Base-by-base conservation (phyloP, 2,888 invertebrate species). In the Watsonalla binaria region DNA sequence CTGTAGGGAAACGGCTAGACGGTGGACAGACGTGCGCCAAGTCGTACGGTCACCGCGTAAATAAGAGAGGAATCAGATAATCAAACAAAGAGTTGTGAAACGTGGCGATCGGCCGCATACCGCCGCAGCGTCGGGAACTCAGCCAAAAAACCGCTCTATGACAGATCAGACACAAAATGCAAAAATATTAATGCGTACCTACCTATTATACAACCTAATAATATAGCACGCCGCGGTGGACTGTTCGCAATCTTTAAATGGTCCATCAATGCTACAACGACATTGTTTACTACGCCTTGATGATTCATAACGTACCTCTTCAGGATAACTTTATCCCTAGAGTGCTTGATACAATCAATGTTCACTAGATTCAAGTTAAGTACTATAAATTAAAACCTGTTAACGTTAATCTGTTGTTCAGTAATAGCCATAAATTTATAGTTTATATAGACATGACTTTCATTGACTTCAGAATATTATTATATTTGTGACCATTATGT, bases 71-170 rank as follows among this genome's bases (percentile, higher is more conserved):
- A 80, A 74, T 80, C 79, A 75, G 74, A 78, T 80, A 78, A 80
- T 80, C 78, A 82, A 81, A 84, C 84, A 82, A 86, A 84, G 84
- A 83, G 84, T 85, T 84, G 84, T 82, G 85, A 82, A 85, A 85
- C 80, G 80, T 78, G 73, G 78, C 76, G 68, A 70, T 70, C 70
- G 77, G 72, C 77, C 83, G 84, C 85, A 86, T 81, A 82, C 83
- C 83, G 65, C 72, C 35, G 46, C 24, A 6, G 63, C 63, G 59
- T 62, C 78, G 86, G 87, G 88, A 87, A 84, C 84, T 65, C 70
- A 79, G 88, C 88, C 88, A 88, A 86, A 80, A 80, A 79, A 75
- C 78, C 72, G 76, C 74, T 68, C 64, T 72, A 76, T 72, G 62
- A 71, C 74, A 68, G 65, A 78, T 67, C 72, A 70, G 65, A 76